Evolutionary conservation across 2,888 invertebrate species (phyloP), one percentile per base, ranked within the genome.

Genomic region (Drosophila planitibia): DNA sequence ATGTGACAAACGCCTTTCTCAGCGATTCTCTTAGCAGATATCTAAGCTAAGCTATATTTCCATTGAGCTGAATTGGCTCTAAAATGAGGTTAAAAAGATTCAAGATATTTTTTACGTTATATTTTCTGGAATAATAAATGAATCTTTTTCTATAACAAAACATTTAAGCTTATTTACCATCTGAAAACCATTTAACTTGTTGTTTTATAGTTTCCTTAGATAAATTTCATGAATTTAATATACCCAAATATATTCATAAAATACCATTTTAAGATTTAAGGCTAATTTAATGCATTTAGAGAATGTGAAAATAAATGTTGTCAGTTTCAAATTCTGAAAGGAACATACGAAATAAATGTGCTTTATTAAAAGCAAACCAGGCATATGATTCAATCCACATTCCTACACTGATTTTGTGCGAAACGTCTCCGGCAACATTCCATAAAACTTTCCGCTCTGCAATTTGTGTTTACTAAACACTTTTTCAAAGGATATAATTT

Each of bases 401-500:
- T 28, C 28, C 16, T 2, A 33, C 12, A 55, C 19, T 37, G 16
- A 14, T 53, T 22, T 53, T 53, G 16, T 35, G 2, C n/a, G 6
- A 30, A 52, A 52, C 30, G 6, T n/a, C 33, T 54, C 10, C 5
- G 35, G 16, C 16, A 25, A 1, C 25, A 28, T 25, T 47, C 25
- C 25, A 47, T 25, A 16, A 47, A 16, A 25, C 47, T 25, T 49
- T 58, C 49, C 30, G 19, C 0, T 1, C 10, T 14, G 41, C 22
- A 51, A 28, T 63, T 52, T 49, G 22, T 33, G 52, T 61, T 41
- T n/a, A 32, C 16, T 10, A 22, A 16, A 33, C 14, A 52, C 1
- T 28, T 39, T 41, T 71, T 25, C 16, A 53, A 71, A 67, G 71
- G 58, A 16, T 22, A 35, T 57, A 62, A 33, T 66, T 54, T 47